phyloP scores from a whole-genome alignment of 2,797 vertebrate species.

The Periophthalmus magnuspinnatus region DNA sequence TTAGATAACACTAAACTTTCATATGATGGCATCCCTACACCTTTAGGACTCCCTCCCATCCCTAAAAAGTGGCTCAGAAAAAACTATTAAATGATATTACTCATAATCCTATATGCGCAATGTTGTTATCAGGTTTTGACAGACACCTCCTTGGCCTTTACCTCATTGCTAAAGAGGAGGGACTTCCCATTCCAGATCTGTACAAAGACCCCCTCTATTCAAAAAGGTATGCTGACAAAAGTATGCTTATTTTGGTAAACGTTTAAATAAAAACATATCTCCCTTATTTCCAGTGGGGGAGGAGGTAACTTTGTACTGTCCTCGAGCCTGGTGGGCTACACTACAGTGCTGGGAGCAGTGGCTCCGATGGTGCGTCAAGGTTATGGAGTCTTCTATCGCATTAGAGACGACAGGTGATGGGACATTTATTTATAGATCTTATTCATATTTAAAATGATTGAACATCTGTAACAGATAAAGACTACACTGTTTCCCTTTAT shows the following conservation, averaged over 20 bases:
- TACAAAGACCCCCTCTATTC: slow-evolving; percentile 87
- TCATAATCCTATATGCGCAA: background rate
- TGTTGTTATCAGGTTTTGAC: slow-evolving; percentile 86
- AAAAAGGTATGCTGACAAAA: slow-evolving; percentile 78
- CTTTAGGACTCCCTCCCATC: too few species aligned
- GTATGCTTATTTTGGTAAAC: background rate
- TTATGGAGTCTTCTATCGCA: slow-evolving; percentile 95
- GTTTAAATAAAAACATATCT: background rate
- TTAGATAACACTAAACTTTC: too few species aligned
- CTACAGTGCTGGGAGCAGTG: slow-evolving; percentile 77
- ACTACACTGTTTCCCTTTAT: too few species aligned
- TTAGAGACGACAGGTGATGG: slow-evolving; percentile 89
- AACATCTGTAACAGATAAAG: background rate
- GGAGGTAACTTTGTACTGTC: slow-evolving; percentile 95
- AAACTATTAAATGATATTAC: too few species aligned
- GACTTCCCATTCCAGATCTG: slow-evolving; percentile 84
- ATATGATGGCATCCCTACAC: too few species aligned
- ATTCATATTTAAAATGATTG: background rate
- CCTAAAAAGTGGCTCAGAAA: too few species aligned
- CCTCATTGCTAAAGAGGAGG: slow-evolving; percentile 87
- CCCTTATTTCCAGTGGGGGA: slow-evolving; percentile 82
- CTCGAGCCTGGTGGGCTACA: slow-evolving; percentile 92
- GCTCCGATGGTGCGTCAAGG: slow-evolving; percentile 90
- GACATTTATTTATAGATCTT: background rate
- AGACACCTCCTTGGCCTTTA: slow-evolving; percentile 91